phyloP scores from a whole-genome alignment of 2,113 vertebrate genomes.

The Pycnonotus jocosus region DNA sequence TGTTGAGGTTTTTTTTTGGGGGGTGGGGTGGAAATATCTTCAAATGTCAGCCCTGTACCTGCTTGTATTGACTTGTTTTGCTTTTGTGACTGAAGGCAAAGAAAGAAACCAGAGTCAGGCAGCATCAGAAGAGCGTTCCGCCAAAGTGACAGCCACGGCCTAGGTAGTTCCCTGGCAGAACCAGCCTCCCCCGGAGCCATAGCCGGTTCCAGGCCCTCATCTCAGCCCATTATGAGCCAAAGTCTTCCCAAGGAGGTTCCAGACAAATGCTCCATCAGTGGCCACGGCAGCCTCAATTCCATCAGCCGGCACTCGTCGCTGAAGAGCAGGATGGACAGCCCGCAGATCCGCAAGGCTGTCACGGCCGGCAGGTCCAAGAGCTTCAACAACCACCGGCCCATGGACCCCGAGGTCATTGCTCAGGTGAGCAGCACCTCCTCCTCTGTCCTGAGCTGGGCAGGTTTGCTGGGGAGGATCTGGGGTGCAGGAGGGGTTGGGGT shows the following conservation, averaged over 20 bases:
- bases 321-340: slow-evolving; percentile 92
- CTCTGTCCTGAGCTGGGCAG: neutral
- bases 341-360: slow-evolving; percentile 86
- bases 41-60: neutral
- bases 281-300: slow-evolving; percentile 92
- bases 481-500: neutral
- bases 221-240: slow-evolving; percentile 83
- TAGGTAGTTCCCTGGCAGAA: slow-evolving; percentile 73
- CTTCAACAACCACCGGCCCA: slow-evolving; percentile 96
- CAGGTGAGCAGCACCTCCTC: slow-evolving; percentile 75
- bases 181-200: slow-evolving; percentile 73
- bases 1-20: neutral
- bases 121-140: slow-evolving; percentile 89
- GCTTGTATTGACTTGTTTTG: slow-evolving; percentile 67
- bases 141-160: slow-evolving; percentile 79
- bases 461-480: neutral
- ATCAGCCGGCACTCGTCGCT: slow-evolving; percentile 95
- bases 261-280: slow-evolving; percentile 90
- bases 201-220: slow-evolving; percentile 81
- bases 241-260: slow-evolving; percentile 84
- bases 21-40: neutral
- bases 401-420: slow-evolving; percentile 90
- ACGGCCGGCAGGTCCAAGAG: slow-evolving; percentile 93
- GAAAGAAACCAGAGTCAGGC: slow-evolving; percentile 88
- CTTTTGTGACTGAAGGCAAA: slow-evolving; percentile 84